phyloP scores from a whole-genome alignment of 1,140 invertebrate species.

The Zelostemma sp. region DNA sequence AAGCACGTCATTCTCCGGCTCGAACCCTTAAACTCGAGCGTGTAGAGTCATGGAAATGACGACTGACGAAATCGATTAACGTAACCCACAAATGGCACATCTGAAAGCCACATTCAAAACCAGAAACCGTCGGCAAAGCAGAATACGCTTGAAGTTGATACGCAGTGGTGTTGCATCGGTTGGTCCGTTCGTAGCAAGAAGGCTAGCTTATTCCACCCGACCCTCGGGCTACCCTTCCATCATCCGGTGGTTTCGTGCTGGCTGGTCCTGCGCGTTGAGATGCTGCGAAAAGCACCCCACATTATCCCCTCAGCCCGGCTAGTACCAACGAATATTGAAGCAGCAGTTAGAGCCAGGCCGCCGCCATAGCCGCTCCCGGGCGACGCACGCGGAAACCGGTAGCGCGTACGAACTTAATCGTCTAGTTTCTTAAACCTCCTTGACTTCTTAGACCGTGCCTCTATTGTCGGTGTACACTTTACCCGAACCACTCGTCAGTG shows the following conservation, averaged over 20 bases:
- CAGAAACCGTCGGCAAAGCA: conserved; percentile 19
- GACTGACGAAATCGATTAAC: neutral
- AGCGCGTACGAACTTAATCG: conserved; percentile 18
- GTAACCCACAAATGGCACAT: conserved; percentile 14
- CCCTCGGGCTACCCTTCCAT: conserved; percentile 40
- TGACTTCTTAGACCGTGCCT: conserved; percentile 4
- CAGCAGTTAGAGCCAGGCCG: conserved; percentile 66
- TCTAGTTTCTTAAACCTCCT: conserved; percentile 1
- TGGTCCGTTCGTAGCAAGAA: conserved; percentile 9
- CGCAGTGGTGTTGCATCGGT: conserved; percentile 23
- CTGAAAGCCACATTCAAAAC: conserved; percentile 8
- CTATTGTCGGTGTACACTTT: neutral
- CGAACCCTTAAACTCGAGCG: too few species aligned
- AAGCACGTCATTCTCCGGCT: too few species aligned
- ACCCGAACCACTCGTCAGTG: neutral
- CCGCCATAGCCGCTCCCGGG: conserved; percentile 67
- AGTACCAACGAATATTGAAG: conserved; percentile 45
- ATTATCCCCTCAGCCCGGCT: conserved; percentile 25
- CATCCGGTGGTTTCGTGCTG: conserved; percentile 49
- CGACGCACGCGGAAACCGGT: conserved; percentile 32
- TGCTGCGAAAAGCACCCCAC: conserved; percentile 53
- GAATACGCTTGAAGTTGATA: conserved; percentile 3
- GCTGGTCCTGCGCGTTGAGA: conserved; percentile 62
- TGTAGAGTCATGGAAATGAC: neutral
- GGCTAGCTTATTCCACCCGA: conserved; percentile 12